Base-by-base conservation (phyloP, 2,797 vertebrate species). In the Onychomys arenicola region DNA sequence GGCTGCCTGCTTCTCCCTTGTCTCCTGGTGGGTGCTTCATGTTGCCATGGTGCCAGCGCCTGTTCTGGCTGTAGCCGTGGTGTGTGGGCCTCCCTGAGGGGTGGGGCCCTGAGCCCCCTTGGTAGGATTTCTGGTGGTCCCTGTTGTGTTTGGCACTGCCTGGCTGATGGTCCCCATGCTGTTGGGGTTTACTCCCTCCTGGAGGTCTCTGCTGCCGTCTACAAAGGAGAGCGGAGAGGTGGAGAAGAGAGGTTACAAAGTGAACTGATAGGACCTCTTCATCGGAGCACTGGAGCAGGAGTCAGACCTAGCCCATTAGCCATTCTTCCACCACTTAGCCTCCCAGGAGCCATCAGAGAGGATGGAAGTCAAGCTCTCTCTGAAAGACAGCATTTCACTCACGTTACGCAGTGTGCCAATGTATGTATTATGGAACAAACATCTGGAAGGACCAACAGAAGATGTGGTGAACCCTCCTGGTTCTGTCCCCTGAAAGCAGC, bases 51-150 rank as follows among this genome's bases (percentile, higher is more conserved):
- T 99, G 99, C 99, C 99, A 99, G 97, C 99, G 99, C 73, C 99
- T 99, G 98, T 99, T 99, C 98, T 99, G 99, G 99, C 99, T 99
- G 97, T 99, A 99, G 97, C 99, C 99, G 0, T 99, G 99, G 98
- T 99, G 99, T 65, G 99, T 99, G 6, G 99, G 99, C 97, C 99
- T 99, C 97, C 99, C 98, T 17, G 99, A 99, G 96, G 99, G 94
- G 89, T 99, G 99, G 49, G 99, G 97, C 82, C 98, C 97, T 13
- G 98, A 99, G 97, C 98, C 98, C 95, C 99, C 99, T 98, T 98
- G 99, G 98, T 99, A 99, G 96, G 99, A 99, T 92, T 98, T 99
- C 98, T 98, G 99, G 98, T 98, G 99, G 98, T 98, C 99, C 94
- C 98, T 98, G 99, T 97, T 99, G 98, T 98, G 99, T 98, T 98